Evolutionary conservation across 2,797 vertebrate species (phyloP), one percentile per base, ranked within the genome.

Genomic region (Sebastes steindachneri): DNA sequence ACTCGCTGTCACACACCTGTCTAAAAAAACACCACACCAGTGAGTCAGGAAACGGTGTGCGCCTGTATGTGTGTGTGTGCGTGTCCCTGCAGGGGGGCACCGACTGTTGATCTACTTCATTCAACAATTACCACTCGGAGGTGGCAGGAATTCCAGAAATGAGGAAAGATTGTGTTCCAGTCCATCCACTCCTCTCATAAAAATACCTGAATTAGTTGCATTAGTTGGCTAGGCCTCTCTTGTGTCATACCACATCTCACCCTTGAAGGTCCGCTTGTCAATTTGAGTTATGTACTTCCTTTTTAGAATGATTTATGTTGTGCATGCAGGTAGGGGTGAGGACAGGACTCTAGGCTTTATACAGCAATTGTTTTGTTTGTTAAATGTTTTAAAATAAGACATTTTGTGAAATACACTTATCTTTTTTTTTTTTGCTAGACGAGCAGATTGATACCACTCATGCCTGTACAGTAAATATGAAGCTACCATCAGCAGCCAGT

Each of bases 101-200:
- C 11, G 63, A 89, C 85, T 91, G 86, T 91, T 94, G 91, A 93
- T 94, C 88, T 88, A 93, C 91, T 83, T 87, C 84, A 90, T 91
- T 88, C 92, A 88, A 74, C 89, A 88, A 87, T 93, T 91, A 86
- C 90, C 66, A 72, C 86, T 86, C 86, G 48, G 74, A 93, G 90
- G 89, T 87, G 91, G 89, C 75, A 88, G 91, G 93, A 94, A 95
- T 95, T 93, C 86, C 73, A 93, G 74, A 93, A 91, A 94, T 93
- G 89, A 92, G 89, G 88, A 92, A 91, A 84, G 68, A 72, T 70
- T 81, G 73, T 17, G 79, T 85, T 92, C 83, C 81, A 60, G 81
- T 75, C 53, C 75, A 23, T 81, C 80, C 90, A 71, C 83, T 79
- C 84, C 86, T 83, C 90, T 89, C 90, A 85, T 90, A 92, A 93